These are phyloP conservation scores for Sebastes kiyomatsui DNA, from an alignment of 2,797 vertebrate genomes.

Conservation along the genomic window DNA sequence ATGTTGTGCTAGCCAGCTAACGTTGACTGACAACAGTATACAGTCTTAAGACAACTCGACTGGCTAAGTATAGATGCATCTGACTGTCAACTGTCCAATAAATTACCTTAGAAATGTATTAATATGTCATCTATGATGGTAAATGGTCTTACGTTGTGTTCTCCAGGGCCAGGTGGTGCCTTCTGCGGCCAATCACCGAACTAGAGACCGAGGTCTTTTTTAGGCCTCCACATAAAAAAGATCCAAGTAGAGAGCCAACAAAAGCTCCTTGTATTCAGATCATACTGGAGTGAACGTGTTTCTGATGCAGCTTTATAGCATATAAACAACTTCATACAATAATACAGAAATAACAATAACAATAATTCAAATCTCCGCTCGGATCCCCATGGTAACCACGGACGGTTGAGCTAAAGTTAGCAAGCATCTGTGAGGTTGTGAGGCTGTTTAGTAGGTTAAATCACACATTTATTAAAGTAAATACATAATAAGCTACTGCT, in stretches of 20 bases:
- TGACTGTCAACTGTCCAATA: neutral
- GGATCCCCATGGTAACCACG: neutral
- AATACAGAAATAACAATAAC: neutral
- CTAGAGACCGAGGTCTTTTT: conserved; percentile 10
- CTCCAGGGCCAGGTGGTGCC: fast-evolving
- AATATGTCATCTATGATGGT: neutral
- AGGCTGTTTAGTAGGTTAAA: neutral
- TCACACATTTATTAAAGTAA: fast-evolving
- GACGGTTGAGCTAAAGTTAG: conserved; percentile 1
- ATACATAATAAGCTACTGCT: fast-evolving
- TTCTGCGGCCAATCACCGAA: neutral
- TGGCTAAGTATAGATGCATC: neutral
- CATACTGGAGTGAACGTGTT: fast-evolving
- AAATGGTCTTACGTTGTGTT: neutral
- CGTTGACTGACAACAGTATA: neutral
- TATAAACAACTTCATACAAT: fast-evolving
- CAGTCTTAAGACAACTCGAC: neutral
- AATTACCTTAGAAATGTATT: fast-evolving
- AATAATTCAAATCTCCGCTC: neutral
- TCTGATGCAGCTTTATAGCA: fast-evolving
- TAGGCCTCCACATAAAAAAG: conserved; percentile 30
- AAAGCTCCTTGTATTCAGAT: fast-evolving
- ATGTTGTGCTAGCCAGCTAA: neutral
- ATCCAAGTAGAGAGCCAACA: neutral
- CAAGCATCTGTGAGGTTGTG: neutral